A percentile compares a stretch with the other conserved stretches of the same genome.
phyloP scores from a whole-genome alignment of 2,797 vertebrate species.

The Pogonophryne albipinna region DNA sequence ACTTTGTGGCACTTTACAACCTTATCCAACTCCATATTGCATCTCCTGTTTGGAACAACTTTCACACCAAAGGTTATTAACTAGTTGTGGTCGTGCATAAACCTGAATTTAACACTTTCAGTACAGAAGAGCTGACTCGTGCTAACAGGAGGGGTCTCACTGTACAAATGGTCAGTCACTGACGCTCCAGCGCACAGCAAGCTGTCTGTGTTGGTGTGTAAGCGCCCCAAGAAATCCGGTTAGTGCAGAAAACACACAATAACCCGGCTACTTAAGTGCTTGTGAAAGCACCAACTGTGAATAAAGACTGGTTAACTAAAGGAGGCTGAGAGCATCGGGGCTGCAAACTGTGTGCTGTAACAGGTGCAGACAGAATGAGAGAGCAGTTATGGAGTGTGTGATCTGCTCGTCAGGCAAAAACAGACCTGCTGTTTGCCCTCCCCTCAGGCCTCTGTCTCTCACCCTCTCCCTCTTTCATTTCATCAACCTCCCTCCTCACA shows the following conservation, averaged over 20 bases:
- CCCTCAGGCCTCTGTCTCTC: slow-evolving; percentile 50
- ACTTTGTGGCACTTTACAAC: not conserved
- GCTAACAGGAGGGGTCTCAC: not conserved
- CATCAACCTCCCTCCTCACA: slow-evolving; percentile 26
- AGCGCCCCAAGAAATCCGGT: slow-evolving; percentile 12
- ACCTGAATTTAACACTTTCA: not conserved
- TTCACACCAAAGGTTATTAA: not conserved
- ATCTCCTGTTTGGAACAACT: not conserved
- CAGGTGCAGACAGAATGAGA: slow-evolving; percentile 51
- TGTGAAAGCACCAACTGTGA: slow-evolving; percentile 42
- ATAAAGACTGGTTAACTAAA: slow-evolving; percentile 41
- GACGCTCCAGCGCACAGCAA: not conserved
- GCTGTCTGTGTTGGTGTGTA: slow-evolving; percentile 16
- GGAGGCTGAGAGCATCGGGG: slow-evolving; percentile 10
- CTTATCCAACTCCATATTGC: not conserved
- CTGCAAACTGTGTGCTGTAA: slow-evolving; percentile 38
- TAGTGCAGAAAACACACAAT: slow-evolving; percentile 24
- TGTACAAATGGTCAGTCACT: slow-evolving; percentile 1
- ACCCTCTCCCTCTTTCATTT: slow-evolving; percentile 38
- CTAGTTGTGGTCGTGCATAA: not conserved
- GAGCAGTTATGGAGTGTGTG: slow-evolving; percentile 46
- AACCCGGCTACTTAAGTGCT: slow-evolving; percentile 29
- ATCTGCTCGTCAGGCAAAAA: slow-evolving; percentile 44
- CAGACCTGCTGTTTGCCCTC: slow-evolving; percentile 63
- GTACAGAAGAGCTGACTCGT: not conserved